These are phyloP conservation scores for Phoxinus dragarum DNA, from an alignment of 2,797 vertebrate species.

Conservation along the genomic window DNA sequence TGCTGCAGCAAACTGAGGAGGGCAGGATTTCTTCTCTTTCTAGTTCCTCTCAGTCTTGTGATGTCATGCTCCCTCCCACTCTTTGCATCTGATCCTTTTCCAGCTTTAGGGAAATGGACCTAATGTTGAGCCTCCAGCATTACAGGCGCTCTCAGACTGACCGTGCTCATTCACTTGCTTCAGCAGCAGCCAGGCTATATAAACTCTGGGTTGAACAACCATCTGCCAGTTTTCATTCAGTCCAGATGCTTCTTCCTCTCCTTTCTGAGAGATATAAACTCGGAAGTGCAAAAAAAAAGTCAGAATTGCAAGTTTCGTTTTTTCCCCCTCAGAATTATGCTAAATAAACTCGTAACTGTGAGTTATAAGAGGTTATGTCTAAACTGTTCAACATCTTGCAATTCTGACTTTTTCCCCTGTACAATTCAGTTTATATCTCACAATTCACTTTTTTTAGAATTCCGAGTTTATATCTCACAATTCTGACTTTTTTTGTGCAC, in stretches of 20 bases:
- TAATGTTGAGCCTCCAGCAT: conserved; percentile 66
- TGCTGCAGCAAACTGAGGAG: conserved; percentile 49
- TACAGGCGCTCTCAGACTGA: conserved; percentile 46
- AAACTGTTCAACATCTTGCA: too few species aligned
- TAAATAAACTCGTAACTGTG: too few species aligned
- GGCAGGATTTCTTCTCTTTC: conserved; percentile 50
- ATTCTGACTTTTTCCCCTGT: not conserved
- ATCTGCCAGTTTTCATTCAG: conserved; percentile 66
- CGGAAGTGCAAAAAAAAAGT: not conserved
- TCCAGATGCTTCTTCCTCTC: conserved; percentile 65
- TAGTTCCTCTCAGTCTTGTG: not conserved
- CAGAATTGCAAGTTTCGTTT: not conserved
- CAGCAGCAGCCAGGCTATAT: conserved; percentile 31
- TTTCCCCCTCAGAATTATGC: too few species aligned
- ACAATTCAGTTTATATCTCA: not conserved
- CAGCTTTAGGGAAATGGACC: conserved; percentile 60
- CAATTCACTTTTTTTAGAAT: too few species aligned
- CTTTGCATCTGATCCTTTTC: conserved; percentile 67
- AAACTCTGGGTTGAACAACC: conserved; percentile 59
- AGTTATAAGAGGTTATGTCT: too few species aligned
- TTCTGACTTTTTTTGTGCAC: too few species aligned
- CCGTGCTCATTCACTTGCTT: conserved; percentile 49
- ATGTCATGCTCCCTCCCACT: conserved; percentile 61
- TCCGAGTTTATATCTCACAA: too few species aligned
- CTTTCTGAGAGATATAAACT: not conserved